Conservation (phyloP, 2,797 vertebrate genomes). For the Syngnathus rostellatus region DNA sequence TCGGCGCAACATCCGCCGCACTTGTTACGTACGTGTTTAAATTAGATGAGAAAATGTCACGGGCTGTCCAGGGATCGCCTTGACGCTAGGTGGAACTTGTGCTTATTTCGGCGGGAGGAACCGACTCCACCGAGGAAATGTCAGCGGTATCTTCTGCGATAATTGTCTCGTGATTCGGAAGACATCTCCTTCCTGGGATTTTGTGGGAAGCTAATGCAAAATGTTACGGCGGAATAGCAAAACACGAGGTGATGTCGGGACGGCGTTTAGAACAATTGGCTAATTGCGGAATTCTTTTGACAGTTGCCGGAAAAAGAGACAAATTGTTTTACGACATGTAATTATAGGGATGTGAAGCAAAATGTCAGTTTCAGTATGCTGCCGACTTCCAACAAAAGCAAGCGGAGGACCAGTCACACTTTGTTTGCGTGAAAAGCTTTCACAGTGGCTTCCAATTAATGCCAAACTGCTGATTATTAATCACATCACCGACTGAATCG, state of each 20-base stretch:
- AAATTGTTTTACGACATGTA: background rate
- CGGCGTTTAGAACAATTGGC: background rate
- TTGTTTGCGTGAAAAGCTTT: conserved; percentile 1
- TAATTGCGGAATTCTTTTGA: background rate
- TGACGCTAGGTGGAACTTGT: conserved; percentile 22
- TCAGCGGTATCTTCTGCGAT: conserved; percentile 22
- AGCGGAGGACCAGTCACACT: background rate
- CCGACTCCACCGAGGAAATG: conserved; percentile 27
- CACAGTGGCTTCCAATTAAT: conserved; percentile 3
- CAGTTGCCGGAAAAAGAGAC: background rate
- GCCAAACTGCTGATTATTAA: conserved; percentile 2
- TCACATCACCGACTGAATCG: conserved; percentile 1
- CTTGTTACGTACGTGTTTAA: conserved; percentile 48
- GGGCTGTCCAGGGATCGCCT: conserved; percentile 33
- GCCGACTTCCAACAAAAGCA: background rate
- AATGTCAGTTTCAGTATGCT: background rate
- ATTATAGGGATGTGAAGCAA: background rate
- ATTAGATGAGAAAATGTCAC: conserved; percentile 54
- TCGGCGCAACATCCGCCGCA: conserved; percentile 27
- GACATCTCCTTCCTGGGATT: background rate
- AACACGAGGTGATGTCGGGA: no score
- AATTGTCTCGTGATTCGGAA: background rate
- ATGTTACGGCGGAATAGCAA: no score
- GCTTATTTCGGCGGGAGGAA: conserved; percentile 18
- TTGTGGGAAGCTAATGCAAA: no score